phyloP scores from a whole-genome alignment of 1,140 invertebrate genomes.

The Pachyrhynchus sulphureomaculatus region DNA sequence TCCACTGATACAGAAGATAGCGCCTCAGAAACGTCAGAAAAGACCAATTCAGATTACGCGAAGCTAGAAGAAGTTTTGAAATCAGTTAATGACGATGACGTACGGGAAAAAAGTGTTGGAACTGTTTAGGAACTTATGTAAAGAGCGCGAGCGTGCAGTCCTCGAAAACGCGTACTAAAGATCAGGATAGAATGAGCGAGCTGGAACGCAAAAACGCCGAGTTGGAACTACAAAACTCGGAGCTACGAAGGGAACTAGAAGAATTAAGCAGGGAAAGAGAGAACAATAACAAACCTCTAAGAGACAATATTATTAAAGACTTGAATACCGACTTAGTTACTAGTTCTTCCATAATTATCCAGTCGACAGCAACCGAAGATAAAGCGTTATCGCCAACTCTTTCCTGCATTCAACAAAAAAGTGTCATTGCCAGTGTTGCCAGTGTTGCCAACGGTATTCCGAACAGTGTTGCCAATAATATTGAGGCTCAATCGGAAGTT shows the following conservation, averaged over 20 bases:
- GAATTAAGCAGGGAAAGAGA: conserved; percentile 10
- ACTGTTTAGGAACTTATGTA: conserved; percentile 36
- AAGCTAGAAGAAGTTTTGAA: conserved; percentile 44
- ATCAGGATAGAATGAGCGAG: conserved; percentile 39
- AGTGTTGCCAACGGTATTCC: conserved; percentile 19
- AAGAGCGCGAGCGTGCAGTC: conserved; percentile 38
- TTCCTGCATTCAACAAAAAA: conserved; percentile 30
- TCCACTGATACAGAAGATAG: conserved; percentile 62
- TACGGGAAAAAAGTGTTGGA: conserved; percentile 39
- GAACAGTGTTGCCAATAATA: conserved; percentile 3
- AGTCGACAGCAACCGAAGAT: conserved; percentile 3
- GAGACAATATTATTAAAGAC: conserved; percentile 19
- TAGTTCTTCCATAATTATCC: conserved; percentile 40
- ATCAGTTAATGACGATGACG: conserved; percentile 23
- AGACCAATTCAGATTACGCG: conserved; percentile 31
- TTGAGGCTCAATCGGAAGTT: conserved; percentile 31
- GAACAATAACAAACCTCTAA: conserved; percentile 12
- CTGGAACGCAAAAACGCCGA: conserved; percentile 34
- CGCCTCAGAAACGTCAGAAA: conserved; percentile 46
- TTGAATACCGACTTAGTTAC: conserved; percentile 30
- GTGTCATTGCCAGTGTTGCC: conserved; percentile 39
- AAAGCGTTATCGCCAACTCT: background rate
- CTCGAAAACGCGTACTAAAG: conserved; percentile 39
- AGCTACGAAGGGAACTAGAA: conserved; percentile 19
- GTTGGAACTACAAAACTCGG: conserved; percentile 27